Evolutionary conservation across 2,888 invertebrate genomes (phyloP).

Genomic region (Drosophila flavopinicola): DNA sequence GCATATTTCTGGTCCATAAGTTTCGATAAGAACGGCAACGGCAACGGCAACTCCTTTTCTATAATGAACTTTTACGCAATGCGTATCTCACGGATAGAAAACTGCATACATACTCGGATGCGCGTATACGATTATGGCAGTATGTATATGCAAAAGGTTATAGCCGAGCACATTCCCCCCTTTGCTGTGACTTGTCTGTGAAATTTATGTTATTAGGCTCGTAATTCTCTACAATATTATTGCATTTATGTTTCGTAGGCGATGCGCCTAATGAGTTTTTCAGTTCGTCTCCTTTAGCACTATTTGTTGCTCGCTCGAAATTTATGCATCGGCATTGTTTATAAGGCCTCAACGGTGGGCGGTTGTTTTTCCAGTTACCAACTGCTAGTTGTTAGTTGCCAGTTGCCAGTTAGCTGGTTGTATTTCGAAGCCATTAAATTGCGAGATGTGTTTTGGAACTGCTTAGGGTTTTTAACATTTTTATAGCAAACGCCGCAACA

Average conservation of each 20-base stretch:
- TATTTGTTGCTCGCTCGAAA: conserved; percentile 49
- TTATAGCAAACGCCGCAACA: conserved; percentile 37
- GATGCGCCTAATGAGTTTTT: conserved; percentile 76
- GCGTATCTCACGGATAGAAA: conserved; percentile 67
- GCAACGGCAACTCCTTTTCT: conserved; percentile 40
- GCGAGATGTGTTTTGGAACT: conserved; percentile 45
- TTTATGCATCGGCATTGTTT: conserved; percentile 74
- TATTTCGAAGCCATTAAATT: conserved; percentile 43
- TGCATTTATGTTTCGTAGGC: conserved; percentile 74
- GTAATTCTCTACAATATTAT: conserved; percentile 72
- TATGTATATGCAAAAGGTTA: conserved; percentile 50
- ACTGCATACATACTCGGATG: conserved; percentile 14
- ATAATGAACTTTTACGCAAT: conserved; percentile 70
- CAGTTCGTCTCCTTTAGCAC: conserved; percentile 36
- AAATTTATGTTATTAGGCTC: conserved; percentile 75
- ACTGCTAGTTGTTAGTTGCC: conserved; percentile 23
- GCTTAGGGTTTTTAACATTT: conserved; percentile 52
- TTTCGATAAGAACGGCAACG: conserved; percentile 61
- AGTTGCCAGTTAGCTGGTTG: conserved; percentile 28
- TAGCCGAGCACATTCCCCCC: not conserved
- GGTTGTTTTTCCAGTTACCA: conserved; percentile 26
- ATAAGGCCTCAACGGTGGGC: conserved; percentile 48
- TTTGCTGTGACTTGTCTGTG: conserved; percentile 19
- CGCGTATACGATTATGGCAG: not conserved
- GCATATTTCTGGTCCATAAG: conserved; percentile 69